These are phyloP conservation scores for Perccottus glenii DNA, from an alignment of 2,113 vertebrate species.

Conservation along the genomic window DNA sequence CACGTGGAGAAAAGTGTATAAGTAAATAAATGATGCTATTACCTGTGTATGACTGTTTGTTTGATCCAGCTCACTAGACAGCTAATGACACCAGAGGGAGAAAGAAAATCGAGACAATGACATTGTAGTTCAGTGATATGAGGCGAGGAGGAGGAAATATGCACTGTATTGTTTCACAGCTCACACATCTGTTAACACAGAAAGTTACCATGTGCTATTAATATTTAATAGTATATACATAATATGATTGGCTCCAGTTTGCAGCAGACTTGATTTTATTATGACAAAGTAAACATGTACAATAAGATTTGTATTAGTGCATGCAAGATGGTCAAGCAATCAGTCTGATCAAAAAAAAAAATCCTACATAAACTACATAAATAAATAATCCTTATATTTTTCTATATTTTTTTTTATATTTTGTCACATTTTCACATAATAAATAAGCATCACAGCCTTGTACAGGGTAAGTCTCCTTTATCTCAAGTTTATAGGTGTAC, in stretches of 20 bases:
- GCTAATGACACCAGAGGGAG: constrained; percentile 27
- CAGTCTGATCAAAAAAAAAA: constrained; percentile 43
- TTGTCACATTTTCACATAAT: constrained; percentile 22
- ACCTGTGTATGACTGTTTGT: neutral
- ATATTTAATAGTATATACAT: neutral
- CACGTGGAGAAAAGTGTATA: constrained; percentile 23
- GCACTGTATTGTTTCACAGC: no score
- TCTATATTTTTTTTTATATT: constrained; percentile 31
- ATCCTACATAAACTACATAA: constrained; percentile 50
- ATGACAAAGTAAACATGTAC: constrained; percentile 44
- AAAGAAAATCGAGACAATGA: constrained; percentile 10
- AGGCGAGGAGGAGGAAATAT: no score
- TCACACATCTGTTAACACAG: no score
- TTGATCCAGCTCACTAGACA: constrained; percentile 11
- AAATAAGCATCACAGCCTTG: constrained; percentile 29
- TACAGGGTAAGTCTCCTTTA: constrained; percentile 18
- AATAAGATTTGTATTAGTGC: constrained; percentile 46
- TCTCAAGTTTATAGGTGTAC: constrained; percentile 2
- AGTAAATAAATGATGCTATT: no score
- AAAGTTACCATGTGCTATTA: no score
- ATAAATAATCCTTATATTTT: constrained; percentile 20
- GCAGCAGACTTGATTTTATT: constrained; percentile 22
- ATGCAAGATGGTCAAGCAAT: constrained; percentile 64
- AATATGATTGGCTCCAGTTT: constrained; percentile 12
- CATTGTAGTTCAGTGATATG: neutral